Evolutionary conservation across 2,888 invertebrate species (phyloP), one percentile per base, ranked within the genome.

Genomic region (Adela reaumurella): DNA sequence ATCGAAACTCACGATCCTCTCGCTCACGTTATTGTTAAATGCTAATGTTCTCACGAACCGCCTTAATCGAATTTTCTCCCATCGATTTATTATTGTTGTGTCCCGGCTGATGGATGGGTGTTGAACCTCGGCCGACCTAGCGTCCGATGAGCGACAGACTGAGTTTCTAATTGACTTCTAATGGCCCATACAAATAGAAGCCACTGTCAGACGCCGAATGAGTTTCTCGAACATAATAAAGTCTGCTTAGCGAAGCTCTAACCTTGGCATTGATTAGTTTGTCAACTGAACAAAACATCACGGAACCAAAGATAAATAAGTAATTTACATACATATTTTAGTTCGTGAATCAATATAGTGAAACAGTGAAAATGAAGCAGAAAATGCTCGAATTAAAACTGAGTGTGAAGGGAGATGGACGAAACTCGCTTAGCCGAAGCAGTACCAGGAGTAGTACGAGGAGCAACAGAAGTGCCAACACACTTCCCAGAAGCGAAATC

Each of bases 321-420:
- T n/a, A n/a, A n/a, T n/a, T n/a, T n/a, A n/a, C n/a, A n/a, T n/a
- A n/a, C n/a, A n/a, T n/a, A n/a, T n/a, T n/a, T n/a, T n/a, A n/a
- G 24, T 6, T 24, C 24, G 24, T 24, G 24, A 24, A 24, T 6
- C 10, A 17, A 19, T 19, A 43, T 43, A 42, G 19, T 47, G 18
- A 18, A 14, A 46, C 17, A 28, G 16, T 17, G 57, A 71, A 53
- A 53, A 78, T 78, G 78, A 78, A 68, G 66, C 71, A 78, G 57
- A 76, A 74, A 64, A 72, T 74, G 65, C 61, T 79, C 28, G 70
- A 80, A 67, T 62, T 80, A 50, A 80, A 69, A 55, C 58, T 80
- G 52, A 79, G 74, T 59, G 78, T 80, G 50, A 71, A 76, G 41
- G 77, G 78, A 41, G 80, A 79, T 52, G 74, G 77, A 54, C 46